A percentile compares a stretch with the other conserved stretches of the same genome.
phyloP scores from a whole-genome alignment of 1,140 invertebrate species.

The Bombus affinis region DNA sequence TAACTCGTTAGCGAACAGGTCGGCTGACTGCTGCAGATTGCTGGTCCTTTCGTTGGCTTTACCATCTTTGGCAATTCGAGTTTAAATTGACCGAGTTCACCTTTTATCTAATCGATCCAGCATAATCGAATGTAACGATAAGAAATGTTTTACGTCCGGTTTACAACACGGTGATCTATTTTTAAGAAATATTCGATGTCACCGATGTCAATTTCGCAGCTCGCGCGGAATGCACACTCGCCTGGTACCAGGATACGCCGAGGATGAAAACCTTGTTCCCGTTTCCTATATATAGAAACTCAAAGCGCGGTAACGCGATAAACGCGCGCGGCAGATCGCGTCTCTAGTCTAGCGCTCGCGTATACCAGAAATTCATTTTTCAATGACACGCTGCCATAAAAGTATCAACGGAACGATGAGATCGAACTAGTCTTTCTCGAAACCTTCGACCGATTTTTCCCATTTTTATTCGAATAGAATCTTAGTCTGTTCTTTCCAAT shows the following conservation, averaged over 20 bases:
- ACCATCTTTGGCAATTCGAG: no score
- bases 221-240: conserved; percentile 39
- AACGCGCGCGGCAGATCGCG: conserved; percentile 42
- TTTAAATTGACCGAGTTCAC: background rate
- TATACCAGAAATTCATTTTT: conserved; percentile 40
- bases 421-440: background rate
- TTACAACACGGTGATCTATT: background rate
- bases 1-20: conserved; percentile 7
- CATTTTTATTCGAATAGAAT: background rate
- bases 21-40: background rate
- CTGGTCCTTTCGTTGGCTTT: background rate
- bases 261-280: conserved; percentile 74
- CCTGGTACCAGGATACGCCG: conserved; percentile 50
- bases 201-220: conserved; percentile 10
- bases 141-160: no score
- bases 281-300: conserved; percentile 73
- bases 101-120: background rate
- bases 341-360: background rate
- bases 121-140: no score
- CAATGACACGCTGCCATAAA: background rate
- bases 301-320: conserved; percentile 37
- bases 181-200: background rate
- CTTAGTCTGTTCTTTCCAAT: background rate
- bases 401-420: background rate
- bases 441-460: background rate